Conservation (phyloP, 2,113 vertebrate genomes). For the Misgurnus mizolepis region DNA sequence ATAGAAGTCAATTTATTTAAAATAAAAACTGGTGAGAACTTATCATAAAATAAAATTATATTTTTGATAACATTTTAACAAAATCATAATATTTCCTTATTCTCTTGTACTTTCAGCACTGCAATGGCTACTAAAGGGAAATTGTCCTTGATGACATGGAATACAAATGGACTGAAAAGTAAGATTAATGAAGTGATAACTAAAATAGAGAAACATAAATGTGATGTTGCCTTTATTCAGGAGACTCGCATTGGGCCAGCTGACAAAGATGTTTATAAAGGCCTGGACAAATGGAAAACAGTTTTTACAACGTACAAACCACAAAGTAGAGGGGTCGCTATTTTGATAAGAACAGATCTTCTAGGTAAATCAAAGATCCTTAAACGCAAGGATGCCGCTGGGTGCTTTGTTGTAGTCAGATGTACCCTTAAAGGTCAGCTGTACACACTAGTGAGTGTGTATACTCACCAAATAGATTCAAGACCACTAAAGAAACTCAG, state of each 20-base stretch:
- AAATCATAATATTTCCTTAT: too few species aligned
- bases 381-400: background rate
- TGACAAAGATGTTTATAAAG: background rate
- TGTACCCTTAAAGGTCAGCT: constrained; percentile 9
- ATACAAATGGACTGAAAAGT: background rate
- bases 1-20: too few species aligned
- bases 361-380: background rate
- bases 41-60: too few species aligned
- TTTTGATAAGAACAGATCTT: background rate
- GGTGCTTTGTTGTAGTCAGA: background rate
- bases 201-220: background rate
- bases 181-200: background rate
- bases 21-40: too few species aligned
- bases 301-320: background rate
- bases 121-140: background rate
- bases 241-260: background rate
- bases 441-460: constrained; percentile 15
- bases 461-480: background rate
- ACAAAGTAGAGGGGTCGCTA: background rate
- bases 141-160: constrained; percentile 1
- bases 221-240: background rate
- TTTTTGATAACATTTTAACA: too few species aligned
- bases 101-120: too few species aligned
- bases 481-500: background rate
- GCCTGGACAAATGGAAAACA: background rate